Conservation (phyloP, 2,797 vertebrate species). For the Malurus splendens region DNA sequence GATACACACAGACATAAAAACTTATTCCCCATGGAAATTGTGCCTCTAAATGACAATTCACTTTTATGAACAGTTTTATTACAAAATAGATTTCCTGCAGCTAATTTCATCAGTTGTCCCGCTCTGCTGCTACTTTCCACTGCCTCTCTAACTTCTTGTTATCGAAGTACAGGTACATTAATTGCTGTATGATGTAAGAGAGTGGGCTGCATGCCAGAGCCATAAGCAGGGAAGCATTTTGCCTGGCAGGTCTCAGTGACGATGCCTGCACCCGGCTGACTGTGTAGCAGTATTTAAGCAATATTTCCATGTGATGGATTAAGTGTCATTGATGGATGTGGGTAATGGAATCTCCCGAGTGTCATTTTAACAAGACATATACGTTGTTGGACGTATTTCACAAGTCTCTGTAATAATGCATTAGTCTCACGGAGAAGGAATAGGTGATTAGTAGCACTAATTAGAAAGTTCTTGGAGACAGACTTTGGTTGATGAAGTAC, state of each 20-base stretch:
- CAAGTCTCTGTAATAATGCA: conserved; percentile 53
- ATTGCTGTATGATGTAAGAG: conserved; percentile 55
- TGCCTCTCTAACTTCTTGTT: conserved; percentile 36
- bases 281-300: conserved; percentile 46
- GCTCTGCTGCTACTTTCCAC: background rate
- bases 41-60: conserved; percentile 60
- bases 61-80: conserved; percentile 67
- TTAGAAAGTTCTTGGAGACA: conserved; percentile 69
- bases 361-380: conserved; percentile 68
- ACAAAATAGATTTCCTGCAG: conserved; percentile 62
- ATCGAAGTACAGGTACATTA: conserved; percentile 34
- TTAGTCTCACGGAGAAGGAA: conserved; percentile 53
- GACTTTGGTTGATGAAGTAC: conserved; percentile 59
- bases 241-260: background rate
- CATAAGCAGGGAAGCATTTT: background rate
- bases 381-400: conserved; percentile 63
- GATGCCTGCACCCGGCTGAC: conserved; percentile 20
- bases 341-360: conserved; percentile 58
- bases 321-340: conserved; percentile 66
- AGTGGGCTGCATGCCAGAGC: conserved; percentile 21
- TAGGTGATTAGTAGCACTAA: conserved; percentile 72
- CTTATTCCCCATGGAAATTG: conserved; percentile 51
- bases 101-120: conserved; percentile 40
- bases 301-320: conserved; percentile 64
- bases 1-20: conserved; percentile 50